Evolutionary conservation across 2,113 vertebrate species (phyloP), one percentile per base, ranked within the genome.

Genomic region (Eretmochelys imbricata): DNA sequence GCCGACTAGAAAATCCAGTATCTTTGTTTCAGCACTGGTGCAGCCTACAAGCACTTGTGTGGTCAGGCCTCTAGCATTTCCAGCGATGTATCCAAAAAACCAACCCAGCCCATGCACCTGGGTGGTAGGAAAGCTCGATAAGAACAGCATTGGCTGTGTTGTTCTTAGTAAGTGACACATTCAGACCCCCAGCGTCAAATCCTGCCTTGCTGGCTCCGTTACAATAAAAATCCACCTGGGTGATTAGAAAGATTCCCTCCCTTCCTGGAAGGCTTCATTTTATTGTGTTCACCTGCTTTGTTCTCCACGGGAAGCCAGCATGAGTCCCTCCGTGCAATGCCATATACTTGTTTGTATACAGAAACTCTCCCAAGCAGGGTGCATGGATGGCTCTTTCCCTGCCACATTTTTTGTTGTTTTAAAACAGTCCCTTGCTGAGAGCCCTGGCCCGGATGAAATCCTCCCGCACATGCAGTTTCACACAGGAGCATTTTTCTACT

Each of bases 191-290:
- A 27, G 96, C 94, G 96, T 98, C 93, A 97, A 94, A 97, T 97
- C 97, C 94, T 98, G 95, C 94, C 31, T 80, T 79, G 90, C 93
- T 93, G 91, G 46, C 86, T 59, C 80, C 50, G 0, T 93, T 27
- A 96, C 95, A 95, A 97, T 96, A 96, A 96, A 94, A 94, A 78
- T 69, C 96, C 97, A 96, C 96, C 95, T 94, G 97, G 96, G 96
- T 90, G 89, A 96, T 97, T 97, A 96, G 92, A 80, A 76, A 92
- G 75, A 53, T 46, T 6, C 49, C n/a, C 54, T 69, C 49, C 81
- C 81, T 86, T 87, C 0, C 0, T 51, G 83, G 84, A 92, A 6
- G 49, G 85, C 49, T 35, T 50, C 29, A 27, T 82, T 97, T 97
- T 94, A 97, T 96, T 94, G 84, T 87, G 90, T 49, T 91, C 80